A percentile compares a stretch with the other conserved stretches of the same genome.
phyloP scores from a whole-genome alignment of 2,888 invertebrate genomes.

The Masnerella sp. region DNA sequence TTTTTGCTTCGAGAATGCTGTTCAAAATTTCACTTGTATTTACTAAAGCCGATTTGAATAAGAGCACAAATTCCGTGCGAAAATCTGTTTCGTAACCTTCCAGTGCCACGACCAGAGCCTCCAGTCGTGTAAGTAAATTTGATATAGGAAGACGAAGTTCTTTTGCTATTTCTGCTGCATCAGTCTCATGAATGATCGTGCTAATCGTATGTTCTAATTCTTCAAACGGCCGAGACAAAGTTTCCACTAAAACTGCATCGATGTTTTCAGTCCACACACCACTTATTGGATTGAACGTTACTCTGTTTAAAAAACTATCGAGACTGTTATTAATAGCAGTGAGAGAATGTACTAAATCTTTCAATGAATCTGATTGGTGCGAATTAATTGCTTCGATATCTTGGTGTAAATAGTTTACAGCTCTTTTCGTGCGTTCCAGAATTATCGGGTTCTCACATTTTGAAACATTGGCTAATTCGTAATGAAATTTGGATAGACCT shows the following conservation, averaged over 20 bases:
- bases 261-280: constrained; percentile 70
- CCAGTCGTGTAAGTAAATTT: constrained; percentile 69
- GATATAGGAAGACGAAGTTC: constrained; percentile 64
- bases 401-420: constrained; percentile 63
- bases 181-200: constrained; percentile 34
- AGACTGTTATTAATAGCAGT: constrained; percentile 61
- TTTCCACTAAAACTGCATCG: constrained; percentile 73
- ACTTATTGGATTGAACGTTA: constrained; percentile 65
- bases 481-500: constrained; percentile 71
- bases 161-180: constrained; percentile 41
- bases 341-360: constrained; percentile 43
- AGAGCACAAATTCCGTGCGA: constrained; percentile 66
- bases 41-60: constrained; percentile 65
- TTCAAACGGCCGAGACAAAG: constrained; percentile 70
- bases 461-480: constrained; percentile 68
- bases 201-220: constrained; percentile 62
- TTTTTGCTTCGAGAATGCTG: constrained; percentile 32
- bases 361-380: constrained; percentile 21
- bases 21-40: constrained; percentile 63
- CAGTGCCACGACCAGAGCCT: constrained; percentile 68
- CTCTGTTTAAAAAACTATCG: constrained; percentile 62
- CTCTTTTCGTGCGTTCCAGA: constrained; percentile 68
- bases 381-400: constrained; percentile 23
- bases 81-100: constrained; percentile 71
- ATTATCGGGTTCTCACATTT: constrained; percentile 69